Percentiles rank a stretch among this genome's conserved stretches.
Conservation (phyloP, 2,888 invertebrate species). For the Heptascelio sp. region DNA sequence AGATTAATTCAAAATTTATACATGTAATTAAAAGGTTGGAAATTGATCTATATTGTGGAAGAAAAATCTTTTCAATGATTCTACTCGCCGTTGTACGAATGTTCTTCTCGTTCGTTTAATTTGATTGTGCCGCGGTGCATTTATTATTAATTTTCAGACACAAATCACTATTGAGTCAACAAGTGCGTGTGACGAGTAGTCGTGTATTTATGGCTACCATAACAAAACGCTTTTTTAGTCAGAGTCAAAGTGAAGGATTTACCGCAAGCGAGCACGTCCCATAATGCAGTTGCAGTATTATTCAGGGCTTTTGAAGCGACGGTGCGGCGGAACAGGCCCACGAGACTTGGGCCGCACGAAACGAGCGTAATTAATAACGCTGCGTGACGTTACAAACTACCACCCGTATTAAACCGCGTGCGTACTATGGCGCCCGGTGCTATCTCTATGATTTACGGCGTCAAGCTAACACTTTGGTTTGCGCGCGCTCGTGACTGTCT, state of each 20-base stretch:
- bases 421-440: conserved; percentile 69
- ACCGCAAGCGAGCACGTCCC: conserved; percentile 23
- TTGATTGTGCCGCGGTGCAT: too few species aligned
- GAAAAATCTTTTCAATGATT: too few species aligned
- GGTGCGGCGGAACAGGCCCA: conserved; percentile 26
- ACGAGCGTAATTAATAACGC: conserved; percentile 78
- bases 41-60: too few species aligned
- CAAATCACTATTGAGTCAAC: conserved; percentile 49
- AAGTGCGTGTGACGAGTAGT: conserved; percentile 53
- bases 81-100: too few species aligned
- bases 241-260: conserved; percentile 42
- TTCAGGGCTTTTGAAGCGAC: conserved; percentile 46
- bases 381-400: conserved; percentile 72
- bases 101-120: too few species aligned
- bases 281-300: conserved; percentile 45
- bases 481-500: conserved; percentile 71
- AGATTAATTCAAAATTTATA: too few species aligned
- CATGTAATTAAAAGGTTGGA: too few species aligned
- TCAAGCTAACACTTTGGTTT: conserved; percentile 72
- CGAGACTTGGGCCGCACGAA: conserved; percentile 62
- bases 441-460: conserved; percentile 77
- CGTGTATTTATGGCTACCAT: conserved; percentile 44
- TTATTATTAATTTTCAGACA: conserved; percentile 24
- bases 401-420: conserved; percentile 72
- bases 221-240: conserved; percentile 32